Conservation (phyloP, 2,113 vertebrate species). For the Saimiri boliviensis region DNA sequence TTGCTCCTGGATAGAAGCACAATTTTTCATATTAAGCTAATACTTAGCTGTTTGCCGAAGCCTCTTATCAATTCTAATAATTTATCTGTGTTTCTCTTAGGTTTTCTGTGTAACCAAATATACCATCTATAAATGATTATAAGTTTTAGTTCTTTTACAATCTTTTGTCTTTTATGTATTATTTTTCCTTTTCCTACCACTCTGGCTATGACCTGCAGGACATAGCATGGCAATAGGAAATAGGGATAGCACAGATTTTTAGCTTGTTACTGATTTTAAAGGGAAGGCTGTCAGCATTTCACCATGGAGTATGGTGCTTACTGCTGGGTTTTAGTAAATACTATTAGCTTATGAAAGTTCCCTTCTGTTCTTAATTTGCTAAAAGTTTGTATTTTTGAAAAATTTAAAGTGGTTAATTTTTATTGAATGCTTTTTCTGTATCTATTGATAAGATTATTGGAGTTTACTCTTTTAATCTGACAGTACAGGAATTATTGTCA, state of each 20-base stretch:
- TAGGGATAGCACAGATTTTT: background rate
- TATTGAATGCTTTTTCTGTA: background rate
- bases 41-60: background rate
- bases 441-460: background rate
- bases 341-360: constrained; percentile 10
- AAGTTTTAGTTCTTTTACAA: background rate
- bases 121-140: background rate
- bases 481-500: background rate
- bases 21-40: constrained; percentile 8
- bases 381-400: constrained; percentile 23
- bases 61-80: background rate
- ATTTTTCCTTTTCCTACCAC: background rate
- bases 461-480: constrained; percentile 36
- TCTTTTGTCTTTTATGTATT: background rate
- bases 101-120: constrained; percentile 2
- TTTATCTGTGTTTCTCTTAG: constrained; percentile 16
- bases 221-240: background rate
- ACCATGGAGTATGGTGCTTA: background rate
- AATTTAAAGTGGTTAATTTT: background rate
- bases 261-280: background rate
- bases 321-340: background rate
- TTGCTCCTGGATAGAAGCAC: background rate
- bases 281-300: background rate
- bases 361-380: background rate
- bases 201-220: background rate